phyloP scores from a whole-genome alignment of 2,888 invertebrate genomes.

The Tinea trinotella region DNA sequence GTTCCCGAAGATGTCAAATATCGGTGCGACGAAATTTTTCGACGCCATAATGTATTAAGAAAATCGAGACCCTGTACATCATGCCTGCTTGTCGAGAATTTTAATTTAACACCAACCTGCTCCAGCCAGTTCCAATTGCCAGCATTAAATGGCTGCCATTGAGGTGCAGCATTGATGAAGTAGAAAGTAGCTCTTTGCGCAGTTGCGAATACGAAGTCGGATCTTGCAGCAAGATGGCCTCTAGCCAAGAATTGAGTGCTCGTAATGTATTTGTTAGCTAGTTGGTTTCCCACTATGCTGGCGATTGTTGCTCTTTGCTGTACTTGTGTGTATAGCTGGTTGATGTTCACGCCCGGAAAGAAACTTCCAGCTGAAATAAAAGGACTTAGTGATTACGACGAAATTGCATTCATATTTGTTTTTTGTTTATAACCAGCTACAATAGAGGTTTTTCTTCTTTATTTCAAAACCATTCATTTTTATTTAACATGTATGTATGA shows the following conservation, averaged over 20 bases:
- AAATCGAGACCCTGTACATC: no score
- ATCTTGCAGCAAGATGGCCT: slow-evolving; percentile 75
- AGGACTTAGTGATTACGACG: no score
- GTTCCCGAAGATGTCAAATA: no score
- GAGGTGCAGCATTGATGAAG: slow-evolving; percentile 77
- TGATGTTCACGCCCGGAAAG: slow-evolving; percentile 46
- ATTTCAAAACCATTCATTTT: no score
- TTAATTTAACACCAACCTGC: slow-evolving; percentile 30
- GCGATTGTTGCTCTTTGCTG: slow-evolving; percentile 43
- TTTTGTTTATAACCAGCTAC: no score
- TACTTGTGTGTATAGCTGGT: slow-evolving; percentile 50
- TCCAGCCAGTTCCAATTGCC: slow-evolving; percentile 75
- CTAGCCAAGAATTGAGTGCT: slow-evolving; percentile 60
- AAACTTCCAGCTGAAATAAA: slow-evolving; percentile 64
- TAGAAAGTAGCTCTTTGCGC: slow-evolving; percentile 74
- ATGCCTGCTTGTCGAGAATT: background rate
- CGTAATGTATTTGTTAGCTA: slow-evolving; percentile 62
- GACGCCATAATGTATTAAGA: no score
- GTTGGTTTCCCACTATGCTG: slow-evolving; percentile 35
- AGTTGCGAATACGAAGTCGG: slow-evolving; percentile 73
- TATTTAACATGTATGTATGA: no score
- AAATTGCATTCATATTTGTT: no score
- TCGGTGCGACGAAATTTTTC: no score
- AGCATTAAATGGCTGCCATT: slow-evolving; percentile 76
- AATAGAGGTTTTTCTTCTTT: no score